Evolutionary conservation across 2,888 invertebrate species (phyloP).

Genomic region (Coecobrya sp.): DNA sequence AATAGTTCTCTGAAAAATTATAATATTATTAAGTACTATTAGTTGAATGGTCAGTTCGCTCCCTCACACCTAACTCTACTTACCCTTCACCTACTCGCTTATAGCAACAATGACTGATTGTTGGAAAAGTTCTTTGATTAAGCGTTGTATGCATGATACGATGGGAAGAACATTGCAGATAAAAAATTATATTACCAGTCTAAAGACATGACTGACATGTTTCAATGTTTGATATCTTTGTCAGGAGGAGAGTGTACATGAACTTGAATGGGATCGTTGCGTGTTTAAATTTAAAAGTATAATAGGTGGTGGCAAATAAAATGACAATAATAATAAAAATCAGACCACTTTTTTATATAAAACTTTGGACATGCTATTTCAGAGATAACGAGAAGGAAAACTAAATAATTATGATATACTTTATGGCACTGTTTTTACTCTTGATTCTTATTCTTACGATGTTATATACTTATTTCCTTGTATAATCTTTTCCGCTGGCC

Average conservation of each 20-base stretch:
- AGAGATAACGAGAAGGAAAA: not conserved
- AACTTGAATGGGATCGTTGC: constrained; percentile 45
- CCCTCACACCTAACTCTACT: not conserved
- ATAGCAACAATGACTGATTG: constrained; percentile 28
- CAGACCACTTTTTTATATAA: constrained; percentile 26
- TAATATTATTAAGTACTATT: not conserved
- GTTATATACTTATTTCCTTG: not conserved
- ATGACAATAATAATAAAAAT: constrained; percentile 42
- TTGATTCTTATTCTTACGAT: not conserved
- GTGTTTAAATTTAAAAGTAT: constrained; percentile 9
- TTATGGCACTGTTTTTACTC: no score
- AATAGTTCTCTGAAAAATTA: not conserved
- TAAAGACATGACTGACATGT: not conserved
- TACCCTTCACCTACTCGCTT: not conserved
- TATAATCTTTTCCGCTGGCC: constrained; percentile 67
- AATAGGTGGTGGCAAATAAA: not conserved
- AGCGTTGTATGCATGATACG: not conserved
- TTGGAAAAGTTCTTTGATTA: not conserved
- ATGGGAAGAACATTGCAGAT: constrained; percentile 42
- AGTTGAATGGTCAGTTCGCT: constrained; percentile 7
- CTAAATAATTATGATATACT: not conserved
- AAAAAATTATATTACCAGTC: constrained; percentile 10
- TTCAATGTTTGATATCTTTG: not conserved
- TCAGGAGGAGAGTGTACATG: constrained; percentile 11
- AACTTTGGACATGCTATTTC: not conserved